phyloP scores from a whole-genome alignment of 1,140 invertebrate genomes.

The Ips nitidus region DNA sequence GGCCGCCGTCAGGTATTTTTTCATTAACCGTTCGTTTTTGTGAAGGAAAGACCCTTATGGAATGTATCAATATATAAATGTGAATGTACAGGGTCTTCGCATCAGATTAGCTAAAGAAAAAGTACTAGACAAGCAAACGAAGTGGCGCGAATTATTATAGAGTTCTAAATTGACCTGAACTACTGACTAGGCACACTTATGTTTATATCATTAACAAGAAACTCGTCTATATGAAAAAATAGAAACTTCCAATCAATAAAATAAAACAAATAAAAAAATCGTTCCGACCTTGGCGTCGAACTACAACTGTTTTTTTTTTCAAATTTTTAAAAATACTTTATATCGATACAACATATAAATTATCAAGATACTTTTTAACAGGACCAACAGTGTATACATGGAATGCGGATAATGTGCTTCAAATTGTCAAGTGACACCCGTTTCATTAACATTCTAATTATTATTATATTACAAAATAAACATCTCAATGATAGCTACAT shows the following conservation, averaged over 20 bases:
- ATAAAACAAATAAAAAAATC: slow-evolving; percentile 42
- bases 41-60: not conserved
- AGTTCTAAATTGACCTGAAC: slow-evolving; percentile 52
- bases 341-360: slow-evolving; percentile 53
- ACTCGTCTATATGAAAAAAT: slow-evolving; percentile 55
- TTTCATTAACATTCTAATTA: slow-evolving; percentile 46
- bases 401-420: slow-evolving; percentile 55
- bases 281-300: slow-evolving; percentile 34
- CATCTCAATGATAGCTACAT: slow-evolving; percentile 38
- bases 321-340: slow-evolving; percentile 51
- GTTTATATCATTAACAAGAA: slow-evolving; percentile 55
- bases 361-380: slow-evolving; percentile 51
- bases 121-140: slow-evolving; percentile 1
- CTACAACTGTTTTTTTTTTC: slow-evolving; percentile 50
- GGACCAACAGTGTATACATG: slow-evolving; percentile 55
- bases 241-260: slow-evolving; percentile 53
- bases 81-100: slow-evolving; percentile 10
- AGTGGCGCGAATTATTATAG: slow-evolving; percentile 23
- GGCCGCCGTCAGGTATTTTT: slow-evolving; percentile 3
- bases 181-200: slow-evolving; percentile 55
- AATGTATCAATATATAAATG: slow-evolving; percentile 9
- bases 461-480: slow-evolving; percentile 52
- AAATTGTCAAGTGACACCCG: slow-evolving; percentile 48
- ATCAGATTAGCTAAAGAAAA: slow-evolving; percentile 7
- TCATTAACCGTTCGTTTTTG: slow-evolving; percentile 5